Base-by-base conservation (phyloP, 2,113 vertebrate genomes). In the Pterocles gutturalis region DNA sequence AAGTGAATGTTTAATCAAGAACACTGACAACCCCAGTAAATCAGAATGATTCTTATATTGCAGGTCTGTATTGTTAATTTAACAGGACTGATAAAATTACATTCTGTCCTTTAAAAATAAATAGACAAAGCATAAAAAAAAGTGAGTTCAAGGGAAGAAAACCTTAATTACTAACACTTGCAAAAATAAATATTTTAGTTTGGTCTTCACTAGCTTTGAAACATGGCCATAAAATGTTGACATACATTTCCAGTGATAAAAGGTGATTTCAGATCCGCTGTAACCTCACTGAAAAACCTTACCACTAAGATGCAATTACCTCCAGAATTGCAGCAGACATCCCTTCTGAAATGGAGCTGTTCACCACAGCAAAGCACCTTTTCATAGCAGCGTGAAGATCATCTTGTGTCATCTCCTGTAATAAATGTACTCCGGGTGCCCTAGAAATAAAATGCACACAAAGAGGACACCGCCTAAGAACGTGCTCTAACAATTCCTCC, bases 321-420 rank as follows among this genome's bases (percentile, higher is more conserved):
- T 99, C 99, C 90, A 99, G 98, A 84, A 99, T 97, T 62, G 99
- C 99, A 4, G 99, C 99, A 4, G 99, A 99, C 99, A 99, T 99
- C 62, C 99, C 99, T 91, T 99, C 99, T 0, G 99, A 99, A 84
- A 98, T 12, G 2, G 99, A 99, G 97, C 99, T 99, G 98, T 99
- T 99, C 70, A 99, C 99, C 93, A 99, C 81, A 0, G 99, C 99
- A 36, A 98, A 99, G 89, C 98, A 98, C 61, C 91, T 98, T 95
- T 93, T 98, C 95, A 99, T 83, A 24, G 97, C 98, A 2, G 99
- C 99, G 4, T 99, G 99, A 7, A 99, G 98, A 93, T 99, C 98
- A 53, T 90, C 97, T 75, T 98, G 99, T 8, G 98, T 96, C 93
- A 99, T 98, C 97, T 99, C 99, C 8, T 86, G 95, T 8, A 99